These are phyloP conservation scores for Marmota monax DNA, from an alignment of 2,113 vertebrate genomes.

Conservation along the genomic window DNA sequence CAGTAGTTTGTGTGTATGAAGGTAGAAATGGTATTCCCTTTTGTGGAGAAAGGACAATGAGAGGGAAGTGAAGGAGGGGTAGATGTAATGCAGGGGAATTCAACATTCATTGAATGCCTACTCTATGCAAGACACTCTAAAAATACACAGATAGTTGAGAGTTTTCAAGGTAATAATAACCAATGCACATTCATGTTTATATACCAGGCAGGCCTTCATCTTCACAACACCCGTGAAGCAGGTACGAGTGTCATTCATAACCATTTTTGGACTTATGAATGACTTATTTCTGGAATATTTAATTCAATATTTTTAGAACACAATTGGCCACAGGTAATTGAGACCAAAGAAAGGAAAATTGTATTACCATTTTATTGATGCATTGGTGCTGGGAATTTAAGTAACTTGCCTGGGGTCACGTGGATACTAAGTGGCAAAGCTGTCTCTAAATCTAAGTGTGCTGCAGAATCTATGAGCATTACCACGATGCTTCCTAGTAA, in stretches of 20 bases:
- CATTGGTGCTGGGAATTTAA: background rate
- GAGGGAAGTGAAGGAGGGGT: background rate
- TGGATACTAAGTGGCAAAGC: background rate
- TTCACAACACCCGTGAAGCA: background rate
- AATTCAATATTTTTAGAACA: too few relatives aligned
- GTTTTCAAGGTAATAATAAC: background rate
- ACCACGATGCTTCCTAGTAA: background rate
- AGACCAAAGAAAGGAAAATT: too few relatives aligned
- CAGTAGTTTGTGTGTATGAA: background rate
- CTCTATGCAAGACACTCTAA: background rate
- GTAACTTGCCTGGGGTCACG: background rate
- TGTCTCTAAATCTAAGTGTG: background rate
- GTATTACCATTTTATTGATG: background rate
- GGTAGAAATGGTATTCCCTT: background rate
- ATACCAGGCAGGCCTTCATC: background rate
- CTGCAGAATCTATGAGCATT: background rate
- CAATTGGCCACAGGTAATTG: too few relatives aligned
- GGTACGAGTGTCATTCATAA: background rate
- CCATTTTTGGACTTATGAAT: background rate
- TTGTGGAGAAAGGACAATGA: background rate
- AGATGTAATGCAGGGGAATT: background rate
- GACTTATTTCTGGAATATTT: too few relatives aligned
- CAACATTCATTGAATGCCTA: background rate
- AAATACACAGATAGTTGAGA: background rate
- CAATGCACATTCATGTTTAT: background rate